Evolutionary conservation across 2,888 invertebrate genomes (phyloP), one percentile per base, ranked within the genome.

Genomic region (Sepiola atlantica): DNA sequence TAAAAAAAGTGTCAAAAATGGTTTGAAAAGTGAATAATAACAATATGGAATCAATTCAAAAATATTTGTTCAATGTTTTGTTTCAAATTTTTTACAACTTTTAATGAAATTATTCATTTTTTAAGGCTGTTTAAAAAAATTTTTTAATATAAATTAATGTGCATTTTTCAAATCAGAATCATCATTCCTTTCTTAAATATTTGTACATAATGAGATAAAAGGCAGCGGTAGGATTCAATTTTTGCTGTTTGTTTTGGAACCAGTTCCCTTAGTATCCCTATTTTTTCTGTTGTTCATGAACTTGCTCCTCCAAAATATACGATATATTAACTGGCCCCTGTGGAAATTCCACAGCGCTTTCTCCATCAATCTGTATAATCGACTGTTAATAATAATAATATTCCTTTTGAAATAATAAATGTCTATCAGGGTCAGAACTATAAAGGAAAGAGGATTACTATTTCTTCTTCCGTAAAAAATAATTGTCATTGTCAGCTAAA

Each of bases 21-120:
- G n/a, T 1, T n/a, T n/a, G 77, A 77, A 77, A 77, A 77, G n/a
- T 77, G n/a, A 16, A n/a, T 77, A 77, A 77, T n/a, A 77, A n/a
- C n/a, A 77, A n/a, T n/a, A 77, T 77, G n/a, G 77, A 77, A 77
- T 77, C 77, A 77, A 77, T n/a, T 77, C n/a, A n/a, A 77, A 77
- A 77, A 77, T 77, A 77, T 77, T 77, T 16, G 10, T 77, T 77
- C 24, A 21, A 10, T n/a, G 28, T 14, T 0, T 77, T n/a, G n/a
- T 77, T 77, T 77, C 16, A 16, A 0, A 10, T 77, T 77, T 77
- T 77, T 77, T n/a, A n/a, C n/a, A 77, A 77, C n/a, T 77, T 77
- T 14, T n/a, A n/a, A 77, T 77, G 77, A n/a, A 77, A 77, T n/a
- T n/a, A n/a, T 61, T 61, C n/a, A 77, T 77, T 77, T 77, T n/a